Evolutionary conservation across 2,113 vertebrate species (phyloP).

Genomic region (Fregetta grallaria): DNA sequence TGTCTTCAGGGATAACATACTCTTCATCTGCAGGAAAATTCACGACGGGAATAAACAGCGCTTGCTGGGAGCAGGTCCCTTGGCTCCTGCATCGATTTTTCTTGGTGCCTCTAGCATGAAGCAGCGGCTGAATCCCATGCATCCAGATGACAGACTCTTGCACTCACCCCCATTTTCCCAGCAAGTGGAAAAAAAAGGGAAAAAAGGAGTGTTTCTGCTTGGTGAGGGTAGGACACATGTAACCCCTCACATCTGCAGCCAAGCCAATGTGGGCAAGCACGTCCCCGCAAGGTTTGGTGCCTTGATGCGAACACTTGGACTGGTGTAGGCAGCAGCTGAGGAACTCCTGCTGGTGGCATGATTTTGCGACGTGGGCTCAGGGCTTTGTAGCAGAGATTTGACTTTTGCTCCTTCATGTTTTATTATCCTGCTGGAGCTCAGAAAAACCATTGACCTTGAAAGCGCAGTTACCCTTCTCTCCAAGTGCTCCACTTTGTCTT

Average conservation of each 20-base stretch:
- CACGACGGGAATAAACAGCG: not conserved
- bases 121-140: not conserved
- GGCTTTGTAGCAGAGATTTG: not conserved
- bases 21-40: not conserved
- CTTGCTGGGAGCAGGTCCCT: not conserved
- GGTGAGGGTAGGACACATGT: not conserved
- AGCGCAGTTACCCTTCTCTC: not conserved
- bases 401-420: not conserved
- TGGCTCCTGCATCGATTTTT: fast-evolving
- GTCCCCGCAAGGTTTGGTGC: not conserved
- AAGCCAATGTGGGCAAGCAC: not conserved
- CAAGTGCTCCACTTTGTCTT: not conserved
- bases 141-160: not conserved
- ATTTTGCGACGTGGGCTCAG: fast-evolving
- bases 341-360: not conserved
- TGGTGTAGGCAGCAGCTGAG: not conserved
- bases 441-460: not conserved
- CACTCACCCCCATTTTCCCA: not conserved
- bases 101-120: not conserved
- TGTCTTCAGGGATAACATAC: not conserved
- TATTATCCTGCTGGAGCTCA: not conserved
- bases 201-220: not conserved
- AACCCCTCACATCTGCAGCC: not conserved
- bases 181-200: not conserved
- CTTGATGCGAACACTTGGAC: not conserved